These are phyloP conservation scores for Sebastes umbrosus DNA, from an alignment of 2,797 vertebrate genomes.

Conservation along the genomic window DNA sequence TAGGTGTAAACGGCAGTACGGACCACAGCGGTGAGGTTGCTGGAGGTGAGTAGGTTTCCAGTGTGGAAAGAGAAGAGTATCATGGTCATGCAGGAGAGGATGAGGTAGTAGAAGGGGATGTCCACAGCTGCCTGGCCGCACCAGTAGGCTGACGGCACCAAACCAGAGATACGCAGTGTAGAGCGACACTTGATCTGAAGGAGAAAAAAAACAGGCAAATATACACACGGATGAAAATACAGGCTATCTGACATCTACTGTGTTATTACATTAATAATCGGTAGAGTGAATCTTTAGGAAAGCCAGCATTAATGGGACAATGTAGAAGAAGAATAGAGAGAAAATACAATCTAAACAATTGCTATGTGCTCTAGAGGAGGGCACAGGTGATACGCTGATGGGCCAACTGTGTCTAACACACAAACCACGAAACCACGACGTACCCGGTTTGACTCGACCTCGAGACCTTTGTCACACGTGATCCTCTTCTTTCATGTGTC, in stretches of 20 bases:
- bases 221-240: neutral
- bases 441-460: neutral
- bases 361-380: neutral
- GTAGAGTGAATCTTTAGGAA: neutral
- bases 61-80: conserved; percentile 84
- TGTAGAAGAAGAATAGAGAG: neutral
- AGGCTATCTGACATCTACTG: neutral
- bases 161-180: conserved; percentile 87
- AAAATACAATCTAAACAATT: neutral
- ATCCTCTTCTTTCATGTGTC: neutral
- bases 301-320: neutral
- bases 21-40: conserved; percentile 80
- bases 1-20: conserved; percentile 12
- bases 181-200: conserved; percentile 85
- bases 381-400: neutral
- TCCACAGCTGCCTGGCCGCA: conserved; percentile 91
- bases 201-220: neutral
- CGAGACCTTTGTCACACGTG: neutral
- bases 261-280: neutral
- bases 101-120: conserved; percentile 83
- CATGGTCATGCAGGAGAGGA: conserved; percentile 78
- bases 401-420: neutral
- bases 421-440: neutral
- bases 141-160: conserved; percentile 94
- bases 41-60: conserved; percentile 73